A percentile compares a stretch with the other conserved stretches of the same genome.
Conservation (phyloP, 2,113 vertebrate genomes). For the Sturnus vulgaris region DNA sequence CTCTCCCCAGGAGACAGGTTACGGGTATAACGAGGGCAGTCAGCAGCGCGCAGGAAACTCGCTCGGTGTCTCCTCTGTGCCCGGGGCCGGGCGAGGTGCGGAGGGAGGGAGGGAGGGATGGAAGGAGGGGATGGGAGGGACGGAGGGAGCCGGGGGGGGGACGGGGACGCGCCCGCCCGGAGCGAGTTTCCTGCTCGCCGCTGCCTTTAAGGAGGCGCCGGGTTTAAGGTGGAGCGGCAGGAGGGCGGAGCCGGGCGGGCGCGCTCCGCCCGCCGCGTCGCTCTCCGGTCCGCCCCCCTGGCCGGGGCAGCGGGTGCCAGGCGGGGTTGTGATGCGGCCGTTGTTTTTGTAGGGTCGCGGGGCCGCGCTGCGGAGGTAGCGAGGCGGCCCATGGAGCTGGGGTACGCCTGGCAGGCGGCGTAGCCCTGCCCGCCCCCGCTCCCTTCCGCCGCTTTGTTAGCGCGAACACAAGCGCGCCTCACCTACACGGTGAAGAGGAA, state of each 20-base stretch:
- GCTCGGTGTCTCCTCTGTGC: not conserved
- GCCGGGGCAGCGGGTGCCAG: not conserved
- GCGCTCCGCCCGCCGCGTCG: not conserved
- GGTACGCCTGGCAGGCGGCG: not conserved
- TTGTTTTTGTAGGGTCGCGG: conserved; percentile 39
- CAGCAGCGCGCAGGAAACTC: not conserved
- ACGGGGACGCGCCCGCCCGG: not conserved
- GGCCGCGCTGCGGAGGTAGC: not conserved
- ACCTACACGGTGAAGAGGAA: conserved; percentile 13
- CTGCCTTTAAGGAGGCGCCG: conserved; percentile 32
- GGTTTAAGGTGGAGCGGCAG: conserved; percentile 2
- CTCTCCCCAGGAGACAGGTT: not conserved
- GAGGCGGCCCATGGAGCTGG: not conserved
- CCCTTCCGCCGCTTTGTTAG: conserved; percentile 15
- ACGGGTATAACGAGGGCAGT: not conserved
- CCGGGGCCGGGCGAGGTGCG: not conserved
- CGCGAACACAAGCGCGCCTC: not conserved
- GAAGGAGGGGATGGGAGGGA: not conserved
- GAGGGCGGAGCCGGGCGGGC: not conserved
- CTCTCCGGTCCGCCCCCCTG: not conserved
- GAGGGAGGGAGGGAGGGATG: not conserved
- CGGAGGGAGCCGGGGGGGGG: not conserved
- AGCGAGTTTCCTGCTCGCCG: not conserved
- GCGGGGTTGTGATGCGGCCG: conserved; percentile 20
- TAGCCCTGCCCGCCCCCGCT: not conserved